Evolutionary conservation across 35 echinoderm and acorn worm genomes (phyloP).

Genomic region (Ptychodera flava): DNA sequence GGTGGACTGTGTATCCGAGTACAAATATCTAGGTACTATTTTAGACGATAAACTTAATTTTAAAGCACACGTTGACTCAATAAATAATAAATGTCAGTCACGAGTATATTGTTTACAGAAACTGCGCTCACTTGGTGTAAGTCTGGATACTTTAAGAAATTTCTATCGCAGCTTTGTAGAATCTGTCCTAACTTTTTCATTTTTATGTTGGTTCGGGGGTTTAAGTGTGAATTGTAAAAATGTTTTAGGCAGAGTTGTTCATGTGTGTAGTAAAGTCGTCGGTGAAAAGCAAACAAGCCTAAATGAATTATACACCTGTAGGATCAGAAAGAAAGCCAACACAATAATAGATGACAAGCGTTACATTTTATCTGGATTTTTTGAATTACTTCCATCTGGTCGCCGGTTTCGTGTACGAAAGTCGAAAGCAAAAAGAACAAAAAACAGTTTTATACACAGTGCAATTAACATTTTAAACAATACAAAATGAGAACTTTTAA

Average conservation of each 20-base stretch:
- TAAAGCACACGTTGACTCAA: neutral
- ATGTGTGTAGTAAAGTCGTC: neutral
- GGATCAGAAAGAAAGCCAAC: neutral
- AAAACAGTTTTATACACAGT: neutral
- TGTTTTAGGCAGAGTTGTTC: neutral
- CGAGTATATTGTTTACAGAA: neutral
- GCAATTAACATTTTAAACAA: neutral
- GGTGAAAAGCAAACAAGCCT: neutral
- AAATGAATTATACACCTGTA: neutral
- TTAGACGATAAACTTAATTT: constrained; percentile 18
- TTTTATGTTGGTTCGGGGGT: neutral
- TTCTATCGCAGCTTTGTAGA: neutral
- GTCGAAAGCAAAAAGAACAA: neutral
- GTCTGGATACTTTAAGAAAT: neutral
- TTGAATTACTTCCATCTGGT: neutral
- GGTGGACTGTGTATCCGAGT: constrained; percentile 23
- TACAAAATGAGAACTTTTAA: no score
- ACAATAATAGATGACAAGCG: neutral
- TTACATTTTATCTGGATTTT: neutral
- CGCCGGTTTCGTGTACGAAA: neutral
- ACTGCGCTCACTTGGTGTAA: neutral
- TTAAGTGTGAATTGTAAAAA: neutral
- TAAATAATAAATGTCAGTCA: neutral
- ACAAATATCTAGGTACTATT: constrained; percentile 31
- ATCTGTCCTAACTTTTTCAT: neutral